Evolutionary conservation across 1,140 invertebrate genomes (phyloP), one percentile per base, ranked within the genome.

Genomic region (Xylocopa sonorina): DNA sequence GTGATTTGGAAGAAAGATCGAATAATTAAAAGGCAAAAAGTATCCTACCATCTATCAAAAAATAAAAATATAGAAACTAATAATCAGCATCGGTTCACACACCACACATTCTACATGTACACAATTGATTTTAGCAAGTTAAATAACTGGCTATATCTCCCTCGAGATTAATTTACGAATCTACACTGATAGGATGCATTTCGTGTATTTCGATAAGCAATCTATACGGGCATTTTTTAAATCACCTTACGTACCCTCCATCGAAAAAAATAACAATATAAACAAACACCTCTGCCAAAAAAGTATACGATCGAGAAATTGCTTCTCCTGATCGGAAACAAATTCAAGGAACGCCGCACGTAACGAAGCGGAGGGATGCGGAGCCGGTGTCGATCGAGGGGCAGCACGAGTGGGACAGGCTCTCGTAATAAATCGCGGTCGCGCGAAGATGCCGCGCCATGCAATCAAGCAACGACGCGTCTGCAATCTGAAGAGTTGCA

Each of bases 341-440:
- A 71, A 71, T 51, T 60, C 34, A 21, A 16, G 21, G 18, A 58
- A 50, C 66, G 10, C 4, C 62, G 2, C 6, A 27, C 18, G 32
- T 68, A 18, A 9, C n/a, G 24, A 6, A 29, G 10, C 3, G 0
- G 29, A 4, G 29, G 38, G 43, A 38, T 21, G 55, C 24, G 7
- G 5, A 51, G 32, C 34, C 34, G 18, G 27, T 55, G 74, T 58
- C 41, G 74, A 77, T 58, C 41, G 64, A 27, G 32, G 41, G 29
- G 66, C 53, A 50, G 53, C 53, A 38, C 29, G 46, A 34, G 50
- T 57, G 71, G 62, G 46, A 68, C 55, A 63, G 77, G 77, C 76
- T 67, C 64, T 66, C 68, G 82, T 87, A 88, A 88, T 88, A 88
- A 88, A 88, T 88, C 87, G 87, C 64, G 81, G 62, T 82, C 86